Conservation (phyloP, 2,888 invertebrate genomes). For the Polia nebulosa region DNA sequence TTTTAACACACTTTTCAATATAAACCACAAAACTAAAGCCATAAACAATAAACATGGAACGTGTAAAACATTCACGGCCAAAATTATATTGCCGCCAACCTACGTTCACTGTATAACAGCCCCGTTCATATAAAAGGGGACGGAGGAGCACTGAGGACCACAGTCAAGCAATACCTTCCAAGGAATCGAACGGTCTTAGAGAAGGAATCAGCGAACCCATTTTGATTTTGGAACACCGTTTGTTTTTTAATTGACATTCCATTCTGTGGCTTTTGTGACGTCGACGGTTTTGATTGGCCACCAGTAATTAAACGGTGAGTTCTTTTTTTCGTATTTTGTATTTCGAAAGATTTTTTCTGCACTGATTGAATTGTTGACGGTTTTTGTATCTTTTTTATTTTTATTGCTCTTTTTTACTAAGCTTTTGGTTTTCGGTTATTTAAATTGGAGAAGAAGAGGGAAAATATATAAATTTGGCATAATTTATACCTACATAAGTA, state of each 20-base stretch:
- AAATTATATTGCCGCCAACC: slow-evolving; percentile 39
- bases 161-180: slow-evolving; percentile 74
- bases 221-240: slow-evolving; percentile 56
- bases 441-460: neutral
- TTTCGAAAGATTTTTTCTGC: slow-evolving; percentile 25
- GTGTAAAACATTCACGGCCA: slow-evolving; percentile 26
- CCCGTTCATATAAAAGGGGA: slow-evolving; percentile 72
- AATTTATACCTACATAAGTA: too few species aligned
- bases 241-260: slow-evolving; percentile 65
- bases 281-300: slow-evolving; percentile 59
- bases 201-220: slow-evolving; percentile 43
- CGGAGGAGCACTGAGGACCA: slow-evolving; percentile 59
- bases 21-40: slow-evolving; percentile 9
- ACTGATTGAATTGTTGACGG: slow-evolving; percentile 21
- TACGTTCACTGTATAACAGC: slow-evolving; percentile 70
- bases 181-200: slow-evolving; percentile 62
- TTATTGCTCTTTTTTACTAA: neutral
- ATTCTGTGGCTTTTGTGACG: slow-evolving; percentile 65
- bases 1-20: slow-evolving; percentile 5
- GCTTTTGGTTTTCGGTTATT: neutral
- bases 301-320: slow-evolving; percentile 61
- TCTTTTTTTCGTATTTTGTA: slow-evolving; percentile 23
- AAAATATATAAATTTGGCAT: neutral
- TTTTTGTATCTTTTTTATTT: neutral
- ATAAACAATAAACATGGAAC: slow-evolving; percentile 32